These are phyloP conservation scores for Amphimallon solstitiale DNA, from an alignment of 2,888 invertebrate species.

Conservation along the genomic window DNA sequence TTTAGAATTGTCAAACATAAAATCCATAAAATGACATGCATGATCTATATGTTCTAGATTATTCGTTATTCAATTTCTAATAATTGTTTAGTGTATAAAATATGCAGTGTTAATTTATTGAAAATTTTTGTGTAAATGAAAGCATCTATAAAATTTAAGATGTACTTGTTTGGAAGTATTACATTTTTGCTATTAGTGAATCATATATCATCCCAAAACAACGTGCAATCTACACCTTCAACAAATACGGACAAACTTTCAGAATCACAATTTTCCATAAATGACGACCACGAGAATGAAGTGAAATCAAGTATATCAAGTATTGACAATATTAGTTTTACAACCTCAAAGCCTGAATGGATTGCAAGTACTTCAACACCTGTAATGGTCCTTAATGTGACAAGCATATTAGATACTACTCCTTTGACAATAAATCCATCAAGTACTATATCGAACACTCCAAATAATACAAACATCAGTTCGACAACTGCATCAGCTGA, in stretches of 20 bases:
- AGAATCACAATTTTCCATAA: slow-evolving; percentile 11
- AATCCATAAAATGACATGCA: no score
- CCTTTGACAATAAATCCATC: slow-evolving; percentile 2
- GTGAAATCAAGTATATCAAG: background rate
- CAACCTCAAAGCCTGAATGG: background rate
- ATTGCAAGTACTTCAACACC: slow-evolving; percentile 19
- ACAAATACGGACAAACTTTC: slow-evolving; percentile 23
- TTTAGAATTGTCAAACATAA: no score
- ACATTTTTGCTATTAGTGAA: slow-evolving; percentile 39
- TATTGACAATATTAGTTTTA: background rate
- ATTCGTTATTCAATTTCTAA: slow-evolving; percentile 23
- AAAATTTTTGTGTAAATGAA: slow-evolving; percentile 41
- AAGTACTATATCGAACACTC: background rate
- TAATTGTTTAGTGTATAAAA: slow-evolving; percentile 30
- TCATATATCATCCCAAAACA: slow-evolving; percentile 41
- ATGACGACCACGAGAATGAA: slow-evolving; percentile 11
- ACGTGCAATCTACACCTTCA: slow-evolving; percentile 33
- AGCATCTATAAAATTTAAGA: slow-evolving; percentile 41
- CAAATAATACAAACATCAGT: slow-evolving; percentile 57
- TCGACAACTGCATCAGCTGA: slow-evolving; percentile 73
- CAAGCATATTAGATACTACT: background rate
- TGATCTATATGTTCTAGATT: slow-evolving; percentile 36
- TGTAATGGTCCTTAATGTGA: slow-evolving; percentile 32
- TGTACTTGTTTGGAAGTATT: slow-evolving; percentile 39
- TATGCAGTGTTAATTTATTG: slow-evolving; percentile 18